phyloP scores from a whole-genome alignment of 2,888 invertebrate genomes.

The Slavum lentiscoides region DNA sequence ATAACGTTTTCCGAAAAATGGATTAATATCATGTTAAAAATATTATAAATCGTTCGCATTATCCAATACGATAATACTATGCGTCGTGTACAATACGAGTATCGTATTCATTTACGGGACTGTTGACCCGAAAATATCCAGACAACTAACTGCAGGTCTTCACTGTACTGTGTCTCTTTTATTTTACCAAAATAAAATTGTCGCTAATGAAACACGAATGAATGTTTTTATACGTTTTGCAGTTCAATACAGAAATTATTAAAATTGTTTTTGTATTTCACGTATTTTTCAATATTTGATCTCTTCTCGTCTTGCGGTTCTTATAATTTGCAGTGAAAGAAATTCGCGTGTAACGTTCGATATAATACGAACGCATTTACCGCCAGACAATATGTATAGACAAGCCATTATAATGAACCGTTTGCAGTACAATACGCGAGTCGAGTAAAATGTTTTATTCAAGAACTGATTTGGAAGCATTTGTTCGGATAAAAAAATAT shows the following conservation, averaged over 20 bases:
- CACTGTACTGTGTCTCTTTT: background rate
- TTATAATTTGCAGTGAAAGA: too few relatives aligned
- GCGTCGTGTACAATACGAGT: background rate
- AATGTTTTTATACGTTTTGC: background rate
- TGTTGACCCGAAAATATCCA: constrained; percentile 9
- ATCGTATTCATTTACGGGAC: background rate
- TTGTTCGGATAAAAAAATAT: too few relatives aligned
- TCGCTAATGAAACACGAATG: background rate
- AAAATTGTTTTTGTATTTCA: background rate
- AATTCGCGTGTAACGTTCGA: too few relatives aligned
- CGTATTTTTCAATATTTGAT: background rate
- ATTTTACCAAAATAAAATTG: background rate
- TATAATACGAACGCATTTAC: too few relatives aligned
- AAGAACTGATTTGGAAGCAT: too few relatives aligned
- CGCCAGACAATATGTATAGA: too few relatives aligned
- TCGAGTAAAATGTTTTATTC: too few relatives aligned
- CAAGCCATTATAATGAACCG: too few relatives aligned
- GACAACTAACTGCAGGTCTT: background rate
- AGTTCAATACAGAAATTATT: background rate
- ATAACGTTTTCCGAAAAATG: background rate
- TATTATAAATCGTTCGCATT: background rate
- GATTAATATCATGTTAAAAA: background rate
- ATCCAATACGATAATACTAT: background rate
- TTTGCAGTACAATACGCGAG: too few relatives aligned
- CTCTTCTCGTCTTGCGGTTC: background rate